These are phyloP conservation scores for Ochropleura leucogaster DNA, from an alignment of 2,888 invertebrate genomes.

Conservation along the genomic window DNA sequence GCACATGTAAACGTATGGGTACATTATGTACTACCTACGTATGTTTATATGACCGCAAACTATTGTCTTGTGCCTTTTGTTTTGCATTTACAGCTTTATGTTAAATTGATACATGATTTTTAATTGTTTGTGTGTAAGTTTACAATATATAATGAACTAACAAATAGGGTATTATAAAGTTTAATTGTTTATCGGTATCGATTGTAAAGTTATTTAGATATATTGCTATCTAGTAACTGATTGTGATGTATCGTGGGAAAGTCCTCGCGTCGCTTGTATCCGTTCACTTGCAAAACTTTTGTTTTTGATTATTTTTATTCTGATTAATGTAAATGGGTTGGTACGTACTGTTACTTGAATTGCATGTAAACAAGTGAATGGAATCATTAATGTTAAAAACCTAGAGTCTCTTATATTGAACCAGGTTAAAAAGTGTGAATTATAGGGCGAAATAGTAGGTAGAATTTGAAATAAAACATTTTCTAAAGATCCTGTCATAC, in stretches of 20 bases:
- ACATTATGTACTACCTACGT: conserved; percentile 21
- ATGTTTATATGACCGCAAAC: conserved; percentile 38
- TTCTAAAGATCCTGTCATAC: too few relatives aligned
- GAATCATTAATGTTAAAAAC: conserved; percentile 15
- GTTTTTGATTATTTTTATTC: conserved; percentile 68
- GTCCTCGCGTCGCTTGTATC: conserved; percentile 72
- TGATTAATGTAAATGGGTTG: conserved; percentile 68
- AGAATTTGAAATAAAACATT: too few relatives aligned
- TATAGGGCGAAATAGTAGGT: background rate
- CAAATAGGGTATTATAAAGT: conserved; percentile 51
- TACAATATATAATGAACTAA: conserved; percentile 54
- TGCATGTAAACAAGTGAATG: conserved; percentile 44
- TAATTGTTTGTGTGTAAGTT: conserved; percentile 47
- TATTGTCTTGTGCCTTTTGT: conserved; percentile 58
- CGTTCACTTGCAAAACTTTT: conserved; percentile 65
- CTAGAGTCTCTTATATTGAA: background rate
- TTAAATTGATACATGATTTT: conserved; percentile 50
- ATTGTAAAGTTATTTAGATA: conserved; percentile 62
- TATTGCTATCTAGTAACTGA: conserved; percentile 60
- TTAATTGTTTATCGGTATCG: conserved; percentile 52
- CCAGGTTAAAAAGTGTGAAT: background rate
- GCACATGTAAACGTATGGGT: conserved; percentile 16
- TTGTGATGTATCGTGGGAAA: conserved; percentile 72
- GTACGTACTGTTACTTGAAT: conserved; percentile 61
- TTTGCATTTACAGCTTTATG: conserved; percentile 55